Conservation (phyloP, 2,797 vertebrate genomes). For the Rhinogobio ventralis region DNA sequence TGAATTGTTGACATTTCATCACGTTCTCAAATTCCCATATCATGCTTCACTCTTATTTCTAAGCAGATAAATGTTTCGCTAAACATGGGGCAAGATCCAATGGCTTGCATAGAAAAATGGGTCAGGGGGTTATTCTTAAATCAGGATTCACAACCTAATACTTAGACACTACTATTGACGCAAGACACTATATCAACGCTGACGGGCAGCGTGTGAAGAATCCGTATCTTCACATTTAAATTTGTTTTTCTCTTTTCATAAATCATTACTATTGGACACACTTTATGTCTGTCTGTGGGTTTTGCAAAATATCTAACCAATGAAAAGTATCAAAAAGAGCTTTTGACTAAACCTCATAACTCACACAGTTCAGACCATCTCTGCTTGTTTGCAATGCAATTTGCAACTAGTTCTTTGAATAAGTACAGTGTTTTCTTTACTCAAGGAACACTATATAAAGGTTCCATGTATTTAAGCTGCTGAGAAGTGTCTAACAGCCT, state of each 20-base stretch:
- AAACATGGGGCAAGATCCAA: neutral
- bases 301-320: neutral
- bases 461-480: neutral
- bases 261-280: neutral
- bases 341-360: neutral
- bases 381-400: neutral
- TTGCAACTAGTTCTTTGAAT: neutral
- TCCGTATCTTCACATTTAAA: neutral
- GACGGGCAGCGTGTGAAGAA: neutral
- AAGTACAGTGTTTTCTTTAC: neutral
- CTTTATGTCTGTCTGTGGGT: neutral
- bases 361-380: neutral
- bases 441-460: neutral
- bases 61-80: neutral
- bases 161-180: neutral
- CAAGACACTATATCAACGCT: neutral
- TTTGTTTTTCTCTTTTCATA: neutral
- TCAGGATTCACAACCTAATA: neutral
- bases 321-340: neutral
- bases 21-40: constrained; percentile 26
- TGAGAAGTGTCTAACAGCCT: neutral
- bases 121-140: neutral
- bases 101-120: neutral
- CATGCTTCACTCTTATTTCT: neutral
- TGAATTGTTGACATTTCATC: constrained; percentile 63